Percentiles rank a stretch among this genome's conserved stretches.
Evolutionary conservation across 2,113 vertebrate species (phyloP).

Genomic region (Ahaetulla prasina): DNA sequence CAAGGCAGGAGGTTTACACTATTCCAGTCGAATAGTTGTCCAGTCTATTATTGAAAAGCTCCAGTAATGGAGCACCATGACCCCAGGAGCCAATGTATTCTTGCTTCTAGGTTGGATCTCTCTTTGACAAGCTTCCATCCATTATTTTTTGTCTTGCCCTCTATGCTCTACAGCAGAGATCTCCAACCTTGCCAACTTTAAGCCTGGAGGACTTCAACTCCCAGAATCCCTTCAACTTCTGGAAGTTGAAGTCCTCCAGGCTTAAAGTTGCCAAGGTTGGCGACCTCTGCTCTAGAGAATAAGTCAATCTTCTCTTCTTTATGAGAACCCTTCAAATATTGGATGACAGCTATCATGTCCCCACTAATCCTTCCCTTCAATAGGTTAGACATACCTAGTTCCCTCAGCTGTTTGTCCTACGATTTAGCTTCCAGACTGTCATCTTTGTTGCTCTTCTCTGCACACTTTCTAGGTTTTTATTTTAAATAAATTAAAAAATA

Average conservation of each 20-base stretch:
- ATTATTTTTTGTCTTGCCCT: neutral
- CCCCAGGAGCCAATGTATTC: neutral
- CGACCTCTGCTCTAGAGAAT: neutral
- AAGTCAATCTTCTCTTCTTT: too few species aligned
- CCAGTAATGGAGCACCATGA: neutral
- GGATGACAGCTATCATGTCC: too few species aligned
- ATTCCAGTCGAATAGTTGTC: neutral
- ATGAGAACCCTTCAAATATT: neutral
- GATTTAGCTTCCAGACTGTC: neutral
- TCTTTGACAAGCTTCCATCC: neutral
- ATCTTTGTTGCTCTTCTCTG: neutral
- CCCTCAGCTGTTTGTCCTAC: neutral
- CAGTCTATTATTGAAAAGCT: neutral
- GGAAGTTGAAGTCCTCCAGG: too few species aligned
- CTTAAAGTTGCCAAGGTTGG: too few species aligned
- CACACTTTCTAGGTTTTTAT: neutral
- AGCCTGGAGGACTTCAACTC: too few species aligned
- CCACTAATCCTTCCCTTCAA: neutral
- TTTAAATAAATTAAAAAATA: neutral
- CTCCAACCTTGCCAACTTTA: too few species aligned
- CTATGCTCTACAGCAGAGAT: neutral
- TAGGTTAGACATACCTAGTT: neutral
- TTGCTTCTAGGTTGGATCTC: neutral
- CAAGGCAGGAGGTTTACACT: neutral
- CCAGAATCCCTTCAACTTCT: too few species aligned